phyloP scores from a whole-genome alignment of 2,797 vertebrate genomes.

The Novumbra hubbsi region DNA sequence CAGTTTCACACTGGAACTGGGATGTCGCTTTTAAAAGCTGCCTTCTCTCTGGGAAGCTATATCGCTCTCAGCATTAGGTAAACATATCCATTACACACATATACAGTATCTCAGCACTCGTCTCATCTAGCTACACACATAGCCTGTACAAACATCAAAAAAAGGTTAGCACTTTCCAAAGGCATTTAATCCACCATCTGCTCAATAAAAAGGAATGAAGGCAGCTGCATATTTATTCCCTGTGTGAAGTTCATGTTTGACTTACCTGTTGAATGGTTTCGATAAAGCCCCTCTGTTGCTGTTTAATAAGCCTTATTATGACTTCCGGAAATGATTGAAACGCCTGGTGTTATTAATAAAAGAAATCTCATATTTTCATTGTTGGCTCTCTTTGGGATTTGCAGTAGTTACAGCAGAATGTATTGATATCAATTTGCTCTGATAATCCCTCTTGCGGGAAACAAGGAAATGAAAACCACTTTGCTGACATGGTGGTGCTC shows the following conservation, averaged over 20 bases:
- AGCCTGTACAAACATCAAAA: slow-evolving; percentile 17
- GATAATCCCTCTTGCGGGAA: slow-evolving; percentile 46
- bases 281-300: slow-evolving; percentile 18
- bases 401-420: slow-evolving; percentile 21
- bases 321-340: slow-evolving; percentile 28
- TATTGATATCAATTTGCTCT: slow-evolving; percentile 44
- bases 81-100: background rate
- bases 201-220: slow-evolving; percentile 6
- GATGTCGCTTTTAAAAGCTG: background rate
- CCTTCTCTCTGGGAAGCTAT: background rate
- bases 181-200: slow-evolving; percentile 14
- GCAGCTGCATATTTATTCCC: slow-evolving; percentile 21
- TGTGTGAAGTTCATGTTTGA: slow-evolving; percentile 27
- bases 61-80: slow-evolving; percentile 6
- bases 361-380: slow-evolving; percentile 9
- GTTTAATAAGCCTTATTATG: slow-evolving; percentile 14
- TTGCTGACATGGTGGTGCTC: slow-evolving; percentile 38
- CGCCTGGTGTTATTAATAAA: slow-evolving; percentile 23
- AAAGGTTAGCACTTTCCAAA: slow-evolving; percentile 12
- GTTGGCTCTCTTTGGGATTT: slow-evolving; percentile 24
- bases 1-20: background rate
- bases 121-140: slow-evolving; percentile 2
- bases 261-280: slow-evolving; percentile 21
- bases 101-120: background rate
- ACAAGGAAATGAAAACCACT: slow-evolving; percentile 39